phyloP scores from a whole-genome alignment of 2,888 invertebrate genomes.

The Trisateles emortualis region DNA sequence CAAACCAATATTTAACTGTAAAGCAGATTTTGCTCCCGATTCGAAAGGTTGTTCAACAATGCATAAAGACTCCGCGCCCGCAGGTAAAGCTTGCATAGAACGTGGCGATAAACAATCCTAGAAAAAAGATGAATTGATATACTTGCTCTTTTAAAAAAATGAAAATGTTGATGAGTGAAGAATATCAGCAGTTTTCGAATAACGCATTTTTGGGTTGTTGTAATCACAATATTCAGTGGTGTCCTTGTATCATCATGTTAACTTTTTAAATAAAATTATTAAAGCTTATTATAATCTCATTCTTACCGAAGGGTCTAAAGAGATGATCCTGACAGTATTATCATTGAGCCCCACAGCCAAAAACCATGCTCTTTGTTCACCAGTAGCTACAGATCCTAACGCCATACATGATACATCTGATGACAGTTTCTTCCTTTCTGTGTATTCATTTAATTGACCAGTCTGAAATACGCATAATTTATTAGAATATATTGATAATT shows the following conservation, averaged over 20 bases:
- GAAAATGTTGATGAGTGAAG: not conserved
- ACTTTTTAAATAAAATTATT: not conserved
- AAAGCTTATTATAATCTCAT: not conserved
- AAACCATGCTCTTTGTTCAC: constrained; percentile 98
- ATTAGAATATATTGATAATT: constrained; percentile 14
- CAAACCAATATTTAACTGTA: constrained; percentile 98
- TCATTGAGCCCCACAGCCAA: constrained; percentile 98
- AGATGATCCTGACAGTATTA: constrained; percentile 98
- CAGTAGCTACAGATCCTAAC: constrained; percentile 96
- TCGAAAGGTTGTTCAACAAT: constrained; percentile 94
- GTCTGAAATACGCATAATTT: constrained; percentile 89
- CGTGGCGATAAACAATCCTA: constrained; percentile 97
- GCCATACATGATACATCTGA: constrained; percentile 99
- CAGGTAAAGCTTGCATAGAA: constrained; percentile 98
- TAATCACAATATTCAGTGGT: constrained; percentile 84
- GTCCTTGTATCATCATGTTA: constrained; percentile 84
- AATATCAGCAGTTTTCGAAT: constrained; percentile 75
- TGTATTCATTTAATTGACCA: constrained; percentile 99
- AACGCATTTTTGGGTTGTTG: constrained; percentile 83
- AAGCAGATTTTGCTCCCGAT: constrained; percentile 89
- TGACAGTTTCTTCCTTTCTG: constrained; percentile 98
- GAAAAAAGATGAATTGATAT: constrained; percentile 29
- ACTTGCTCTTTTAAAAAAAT: not conserved
- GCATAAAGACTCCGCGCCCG: constrained; percentile 98
- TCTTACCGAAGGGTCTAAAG: constrained; percentile 95